These are phyloP conservation scores for Agrotis puta DNA, from an alignment of 2,888 invertebrate species.

Conservation along the genomic window DNA sequence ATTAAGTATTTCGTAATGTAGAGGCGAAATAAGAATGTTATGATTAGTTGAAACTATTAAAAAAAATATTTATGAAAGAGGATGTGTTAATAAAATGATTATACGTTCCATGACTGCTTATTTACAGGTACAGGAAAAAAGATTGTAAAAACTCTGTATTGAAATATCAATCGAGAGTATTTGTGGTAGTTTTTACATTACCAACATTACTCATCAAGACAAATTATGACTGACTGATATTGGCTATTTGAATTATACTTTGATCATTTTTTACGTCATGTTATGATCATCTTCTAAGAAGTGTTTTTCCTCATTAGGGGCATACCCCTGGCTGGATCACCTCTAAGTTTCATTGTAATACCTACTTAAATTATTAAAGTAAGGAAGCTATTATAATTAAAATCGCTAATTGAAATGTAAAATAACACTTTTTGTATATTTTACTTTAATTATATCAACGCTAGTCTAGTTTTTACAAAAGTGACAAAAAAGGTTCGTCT, in stretches of 20 bases:
- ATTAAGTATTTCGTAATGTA: conserved; percentile 40
- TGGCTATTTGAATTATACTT: conserved; percentile 17
- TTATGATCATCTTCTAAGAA: not conserved
- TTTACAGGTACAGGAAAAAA: conserved; percentile 46
- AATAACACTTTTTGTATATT: conserved; percentile 21
- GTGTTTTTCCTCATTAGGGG: not conserved
- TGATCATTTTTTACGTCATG: conserved; percentile 23
- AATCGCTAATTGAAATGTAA: conserved; percentile 20
- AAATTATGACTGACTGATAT: conserved; percentile 19
- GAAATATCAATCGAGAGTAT: conserved; percentile 15
- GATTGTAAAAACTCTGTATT: conserved; percentile 32
- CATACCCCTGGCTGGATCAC: not conserved
- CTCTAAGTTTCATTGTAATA: not conserved
- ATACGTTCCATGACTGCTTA: conserved; percentile 38
- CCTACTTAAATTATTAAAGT: not conserved
- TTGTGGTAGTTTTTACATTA: conserved; percentile 12
- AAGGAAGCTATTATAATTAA: not conserved
- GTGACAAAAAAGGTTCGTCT: conserved; percentile 22
- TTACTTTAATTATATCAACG: conserved; percentile 12
- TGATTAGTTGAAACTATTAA: conserved; percentile 31
- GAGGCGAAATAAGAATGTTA: conserved; percentile 38
- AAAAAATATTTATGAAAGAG: conserved; percentile 33
- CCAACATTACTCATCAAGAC: conserved; percentile 2
- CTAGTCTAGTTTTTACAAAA: conserved; percentile 32
- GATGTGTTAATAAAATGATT: conserved; percentile 61